Percentiles rank a stretch among this genome's conserved stretches.
phyloP scores from a whole-genome alignment of 2,888 invertebrate species.

The Helicoverpa assulta region DNA sequence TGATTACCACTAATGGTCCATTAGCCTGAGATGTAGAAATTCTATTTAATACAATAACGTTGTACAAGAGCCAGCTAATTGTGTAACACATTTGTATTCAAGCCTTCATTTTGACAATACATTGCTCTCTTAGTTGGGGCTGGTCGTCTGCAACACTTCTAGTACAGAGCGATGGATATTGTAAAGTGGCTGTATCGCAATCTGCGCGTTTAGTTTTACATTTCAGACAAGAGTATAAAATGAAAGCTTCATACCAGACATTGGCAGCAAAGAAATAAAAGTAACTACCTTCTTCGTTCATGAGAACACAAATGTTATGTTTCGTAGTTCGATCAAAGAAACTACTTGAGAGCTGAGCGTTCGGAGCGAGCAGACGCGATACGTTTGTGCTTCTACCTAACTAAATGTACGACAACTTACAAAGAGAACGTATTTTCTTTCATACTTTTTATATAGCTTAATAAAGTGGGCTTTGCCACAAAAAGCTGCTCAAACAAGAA shows the following conservation, averaged over 20 bases:
- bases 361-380: constrained; percentile 30
- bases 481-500: constrained; percentile 1
- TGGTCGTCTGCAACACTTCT: neutral
- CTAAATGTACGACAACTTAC: constrained; percentile 16
- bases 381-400: constrained; percentile 23
- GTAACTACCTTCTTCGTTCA: neutral
- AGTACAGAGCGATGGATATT: neutral
- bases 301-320: constrained; percentile 31
- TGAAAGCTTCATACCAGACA: neutral
- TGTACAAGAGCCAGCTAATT: neutral
- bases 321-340: constrained; percentile 39
- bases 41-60: neutral
- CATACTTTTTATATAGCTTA: constrained; percentile 41
- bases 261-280: neutral
- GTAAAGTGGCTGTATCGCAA: neutral
- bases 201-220: neutral
- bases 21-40: neutral
- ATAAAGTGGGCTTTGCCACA: constrained; percentile 18
- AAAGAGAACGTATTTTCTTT: constrained; percentile 24
- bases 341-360: constrained; percentile 41
- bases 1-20: neutral
- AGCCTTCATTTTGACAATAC: constrained; percentile 8
- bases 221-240: neutral
- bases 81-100: constrained; percentile 5
- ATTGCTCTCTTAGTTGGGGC: neutral